These are phyloP conservation scores for Pholis gunnellus DNA, from an alignment of 2,113 vertebrate genomes.

Conservation along the genomic window DNA sequence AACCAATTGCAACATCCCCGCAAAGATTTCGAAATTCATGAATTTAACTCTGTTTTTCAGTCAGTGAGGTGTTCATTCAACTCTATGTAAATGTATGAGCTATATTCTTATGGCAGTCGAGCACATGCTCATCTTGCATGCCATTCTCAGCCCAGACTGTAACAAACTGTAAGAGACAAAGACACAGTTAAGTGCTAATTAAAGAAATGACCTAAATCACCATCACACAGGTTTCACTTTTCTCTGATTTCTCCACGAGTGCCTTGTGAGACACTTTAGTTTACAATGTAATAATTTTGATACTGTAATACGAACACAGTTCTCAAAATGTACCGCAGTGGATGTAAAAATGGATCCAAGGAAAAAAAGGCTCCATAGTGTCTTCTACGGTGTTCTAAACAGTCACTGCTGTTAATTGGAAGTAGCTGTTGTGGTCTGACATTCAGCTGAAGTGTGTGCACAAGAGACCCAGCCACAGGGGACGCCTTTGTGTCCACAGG, in stretches of 20 bases:
- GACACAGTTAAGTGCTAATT: background rate
- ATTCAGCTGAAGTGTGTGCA: conserved; percentile 31
- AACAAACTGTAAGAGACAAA: background rate
- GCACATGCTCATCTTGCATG: background rate
- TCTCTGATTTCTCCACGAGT: background rate
- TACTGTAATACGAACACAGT: background rate
- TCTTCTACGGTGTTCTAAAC: conserved; percentile 20
- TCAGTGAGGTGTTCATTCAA: conserved; percentile 2
- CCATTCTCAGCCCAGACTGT: background rate
- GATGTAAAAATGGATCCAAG: background rate
- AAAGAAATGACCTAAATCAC: background rate
- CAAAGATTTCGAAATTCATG: background rate
- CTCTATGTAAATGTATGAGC: background rate
- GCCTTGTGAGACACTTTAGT: background rate
- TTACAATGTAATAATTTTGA: background rate
- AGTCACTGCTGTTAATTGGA: conserved; percentile 45
- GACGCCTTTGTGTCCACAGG: conserved; percentile 60
- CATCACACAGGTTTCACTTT: background rate
- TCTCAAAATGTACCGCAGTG: background rate
- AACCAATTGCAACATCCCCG: conserved; percentile 27
- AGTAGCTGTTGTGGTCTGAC: conserved; percentile 19
- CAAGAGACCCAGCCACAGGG: conserved; percentile 36
- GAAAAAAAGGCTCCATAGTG: background rate
- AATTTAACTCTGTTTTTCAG: conserved; percentile 8
- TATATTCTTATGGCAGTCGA: background rate